A percentile compares a stretch with the other conserved stretches of the same genome.
phyloP scores from a whole-genome alignment of 2,888 invertebrate species.

The Drosophila subquinaria region DNA sequence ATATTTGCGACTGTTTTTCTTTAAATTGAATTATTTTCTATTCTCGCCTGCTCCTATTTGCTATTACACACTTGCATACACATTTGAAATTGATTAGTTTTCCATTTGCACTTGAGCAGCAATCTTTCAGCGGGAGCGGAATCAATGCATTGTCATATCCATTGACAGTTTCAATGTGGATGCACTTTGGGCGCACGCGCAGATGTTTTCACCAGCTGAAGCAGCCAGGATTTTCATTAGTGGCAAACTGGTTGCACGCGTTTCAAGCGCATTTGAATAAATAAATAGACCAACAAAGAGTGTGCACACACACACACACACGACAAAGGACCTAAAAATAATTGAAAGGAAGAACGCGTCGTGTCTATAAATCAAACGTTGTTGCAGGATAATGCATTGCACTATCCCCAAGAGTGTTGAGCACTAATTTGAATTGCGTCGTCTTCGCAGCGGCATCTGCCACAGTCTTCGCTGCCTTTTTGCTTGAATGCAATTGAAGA shows the following conservation, averaged over 20 bases:
- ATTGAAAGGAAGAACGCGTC: constrained; percentile 48
- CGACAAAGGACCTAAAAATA: constrained; percentile 50
- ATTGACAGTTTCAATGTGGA: constrained; percentile 23
- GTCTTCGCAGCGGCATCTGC: constrained; percentile 51
- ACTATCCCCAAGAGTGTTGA: constrained; percentile 60
- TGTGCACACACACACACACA: constrained; percentile 28
- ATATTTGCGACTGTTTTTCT: not conserved
- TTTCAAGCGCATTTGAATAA: constrained; percentile 64
- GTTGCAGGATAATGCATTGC: constrained; percentile 74
- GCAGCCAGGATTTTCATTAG: constrained; percentile 67
- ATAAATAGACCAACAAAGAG: constrained; percentile 61
- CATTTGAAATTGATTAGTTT: constrained; percentile 30
- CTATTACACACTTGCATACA: not conserved
- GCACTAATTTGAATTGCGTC: constrained; percentile 70
- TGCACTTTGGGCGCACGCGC: constrained; percentile 61
- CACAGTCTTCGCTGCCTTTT: constrained; percentile 40
- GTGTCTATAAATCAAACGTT: constrained; percentile 73
- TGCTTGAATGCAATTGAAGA: constrained; percentile 70
- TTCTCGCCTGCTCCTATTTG: not conserved
- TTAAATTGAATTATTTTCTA: constrained; percentile 1
- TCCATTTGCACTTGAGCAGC: constrained; percentile 13
- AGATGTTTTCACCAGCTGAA: constrained; percentile 64
- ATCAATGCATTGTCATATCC: constrained; percentile 36
- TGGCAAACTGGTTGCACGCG: constrained; percentile 25
- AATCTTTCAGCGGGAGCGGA: constrained; percentile 28